Percentiles rank a stretch among this genome's conserved stretches.
phyloP scores from a whole-genome alignment of 2,888 invertebrate species.

The Lydus trimaculatus region DNA sequence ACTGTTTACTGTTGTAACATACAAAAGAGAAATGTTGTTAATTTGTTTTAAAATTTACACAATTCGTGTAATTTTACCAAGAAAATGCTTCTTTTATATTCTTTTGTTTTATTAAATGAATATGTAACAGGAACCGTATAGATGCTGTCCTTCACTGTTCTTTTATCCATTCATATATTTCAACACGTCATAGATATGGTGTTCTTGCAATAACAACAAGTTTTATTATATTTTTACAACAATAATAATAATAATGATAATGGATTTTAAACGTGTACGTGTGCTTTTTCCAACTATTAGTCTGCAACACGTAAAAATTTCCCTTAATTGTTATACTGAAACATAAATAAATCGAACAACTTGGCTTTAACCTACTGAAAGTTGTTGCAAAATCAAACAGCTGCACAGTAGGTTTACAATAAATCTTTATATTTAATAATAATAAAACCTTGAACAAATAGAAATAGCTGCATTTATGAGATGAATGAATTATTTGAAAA shows the following conservation, averaged over 20 bases:
- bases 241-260: slow-evolving; percentile 11
- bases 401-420: too few species aligned
- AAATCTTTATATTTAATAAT: too few species aligned
- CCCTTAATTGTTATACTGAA: background rate
- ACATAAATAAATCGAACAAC: background rate
- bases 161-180: slow-evolving; percentile 37
- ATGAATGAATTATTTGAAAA: background rate
- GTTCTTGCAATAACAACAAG: slow-evolving; percentile 22
- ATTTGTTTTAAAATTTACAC: background rate
- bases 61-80: too few species aligned
- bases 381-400: background rate
- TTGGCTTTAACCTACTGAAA: background rate
- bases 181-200: slow-evolving; percentile 32
- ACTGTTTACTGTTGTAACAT: too few species aligned
- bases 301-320: background rate
- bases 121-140: slow-evolving; percentile 29
- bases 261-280: slow-evolving; percentile 4
- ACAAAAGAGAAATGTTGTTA: too few species aligned
- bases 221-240: slow-evolving; percentile 17
- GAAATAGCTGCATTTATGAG: background rate
- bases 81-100: background rate
- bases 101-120: slow-evolving; percentile 16
- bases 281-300: background rate
- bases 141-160: slow-evolving; percentile 32
- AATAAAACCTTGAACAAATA: background rate